Evolutionary conservation across 1,140 invertebrate genomes (phyloP).

Genomic region (Brachystomella parvula): DNA sequence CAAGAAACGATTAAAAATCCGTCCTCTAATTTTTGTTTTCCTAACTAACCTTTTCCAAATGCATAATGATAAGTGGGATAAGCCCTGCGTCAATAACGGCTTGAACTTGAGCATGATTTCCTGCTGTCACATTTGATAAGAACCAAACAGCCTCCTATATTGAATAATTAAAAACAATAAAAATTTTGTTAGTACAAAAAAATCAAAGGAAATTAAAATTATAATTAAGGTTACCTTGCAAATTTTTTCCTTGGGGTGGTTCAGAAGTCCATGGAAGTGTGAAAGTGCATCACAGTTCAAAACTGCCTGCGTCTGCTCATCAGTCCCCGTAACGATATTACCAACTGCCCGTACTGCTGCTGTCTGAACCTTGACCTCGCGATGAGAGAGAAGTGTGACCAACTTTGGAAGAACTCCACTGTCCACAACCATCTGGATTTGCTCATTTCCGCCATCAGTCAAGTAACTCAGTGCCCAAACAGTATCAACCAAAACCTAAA

Average conservation of each 20-base stretch:
- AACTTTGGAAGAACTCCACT: conserved; percentile 88
- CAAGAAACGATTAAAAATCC: conserved; percentile 6
- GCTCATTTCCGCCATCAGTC: conserved; percentile 95
- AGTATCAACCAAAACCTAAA: conserved; percentile 92
- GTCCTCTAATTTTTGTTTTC: conserved; percentile 3
- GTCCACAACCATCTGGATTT: conserved; percentile 98
- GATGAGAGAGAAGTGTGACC: conserved; percentile 88
- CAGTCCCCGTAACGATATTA: conserved; percentile 98
- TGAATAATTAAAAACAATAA: conserved; percentile 23
- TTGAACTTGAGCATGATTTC: conserved; percentile 94
- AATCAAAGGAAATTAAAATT: not conserved
- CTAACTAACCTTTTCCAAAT: conserved; percentile 61
- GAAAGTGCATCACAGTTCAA: conserved; percentile 85
- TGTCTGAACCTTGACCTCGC: conserved; percentile 94
- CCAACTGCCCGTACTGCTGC: conserved; percentile 93
- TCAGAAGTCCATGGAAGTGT: conserved; percentile 80
- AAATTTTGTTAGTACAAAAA: not conserved
- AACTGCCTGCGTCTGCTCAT: conserved; percentile 95
- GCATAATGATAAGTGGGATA: conserved; percentile 87
- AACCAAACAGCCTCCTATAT: conserved; percentile 94
- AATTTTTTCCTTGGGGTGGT: conserved; percentile 77
- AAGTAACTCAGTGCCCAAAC: conserved; percentile 99
- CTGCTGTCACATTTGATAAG: conserved; percentile 96
- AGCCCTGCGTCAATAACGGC: conserved; percentile 91
- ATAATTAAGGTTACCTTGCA: conserved; percentile 48